Conservation (phyloP, 2,888 invertebrate genomes). For the Baccha elongata region DNA sequence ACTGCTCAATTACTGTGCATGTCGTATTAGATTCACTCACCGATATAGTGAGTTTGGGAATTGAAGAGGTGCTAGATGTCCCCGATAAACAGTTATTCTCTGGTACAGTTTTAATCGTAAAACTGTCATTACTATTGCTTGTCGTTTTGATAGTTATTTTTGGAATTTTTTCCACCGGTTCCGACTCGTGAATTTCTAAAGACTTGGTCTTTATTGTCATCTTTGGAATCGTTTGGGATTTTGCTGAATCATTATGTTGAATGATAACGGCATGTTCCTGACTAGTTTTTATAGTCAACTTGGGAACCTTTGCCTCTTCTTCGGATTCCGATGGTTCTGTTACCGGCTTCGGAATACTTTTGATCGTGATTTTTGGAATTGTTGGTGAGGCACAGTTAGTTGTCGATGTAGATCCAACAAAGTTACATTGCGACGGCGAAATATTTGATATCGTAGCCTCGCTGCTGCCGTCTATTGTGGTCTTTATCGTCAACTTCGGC, state of each 20-base stretch:
- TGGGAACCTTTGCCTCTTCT: slow-evolving; percentile 77
- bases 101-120: slow-evolving; percentile 59
- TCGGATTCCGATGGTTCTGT: slow-evolving; percentile 39
- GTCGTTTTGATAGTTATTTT: slow-evolving; percentile 81
- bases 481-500: slow-evolving; percentile 85
- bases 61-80: slow-evolving; percentile 64
- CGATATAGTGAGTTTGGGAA: slow-evolving; percentile 84
- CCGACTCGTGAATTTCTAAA: slow-evolving; percentile 75
- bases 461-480: slow-evolving; percentile 79
- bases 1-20: slow-evolving; percentile 72
- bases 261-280: slow-evolving; percentile 83
- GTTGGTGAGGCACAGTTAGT: slow-evolving; percentile 77
- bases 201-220: slow-evolving; percentile 81
- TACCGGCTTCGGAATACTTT: slow-evolving; percentile 80
- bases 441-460: slow-evolving; percentile 80
- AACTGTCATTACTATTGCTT: slow-evolving; percentile 66
- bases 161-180: slow-evolving; percentile 80
- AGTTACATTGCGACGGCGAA: slow-evolving; percentile 75
- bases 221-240: slow-evolving; percentile 81
- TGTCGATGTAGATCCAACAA: slow-evolving; percentile 71
- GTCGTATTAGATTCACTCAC: slow-evolving; percentile 78
- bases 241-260: slow-evolving; percentile 78
- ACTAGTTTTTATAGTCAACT: slow-evolving; percentile 83
- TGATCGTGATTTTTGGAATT: slow-evolving; percentile 85
- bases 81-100: slow-evolving; percentile 41